Base-by-base conservation (phyloP, 2,113 vertebrate species). In the Brienomyrus longianalis region DNA sequence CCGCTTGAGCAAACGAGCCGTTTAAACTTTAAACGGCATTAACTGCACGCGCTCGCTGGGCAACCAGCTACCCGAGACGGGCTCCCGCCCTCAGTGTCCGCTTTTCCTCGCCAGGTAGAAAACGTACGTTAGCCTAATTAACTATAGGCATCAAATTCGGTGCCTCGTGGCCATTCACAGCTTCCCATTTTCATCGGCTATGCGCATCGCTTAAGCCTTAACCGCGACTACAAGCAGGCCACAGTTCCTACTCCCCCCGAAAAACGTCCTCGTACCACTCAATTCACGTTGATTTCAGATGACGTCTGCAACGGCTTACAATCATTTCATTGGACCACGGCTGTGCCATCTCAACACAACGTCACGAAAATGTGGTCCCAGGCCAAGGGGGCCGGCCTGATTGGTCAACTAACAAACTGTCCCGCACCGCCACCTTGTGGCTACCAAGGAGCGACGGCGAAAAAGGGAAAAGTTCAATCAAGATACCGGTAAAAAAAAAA, bases 391-490 rank as follows among this genome's bases (percentile, higher is more conserved):
- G 48, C 8, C 9, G 4, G 45, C 10, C 10, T 51, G 9, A 86
- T 86, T 86, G 83, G 83, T 27, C 48, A 27, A 27, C 4, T n/a
- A 23, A 23, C 48, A 51, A 5, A n/a, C 48, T 27, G 19, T 52
- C 39, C 35, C 17, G 2, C 54, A 70, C 54, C 45, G 77, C 90
- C 90, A 88, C 80, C 87, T 51, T 1, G 54, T 70, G 90, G 90
- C 51, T 39, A 85, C 43, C 27, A n/a, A 43, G 10, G 23, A 10
- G 59, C 3, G 6, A 48, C 17, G 10, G 83, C n/a, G 45, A 19
- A 48, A 51, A 27, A 4, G 23, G 62, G 51, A 84, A 17, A 83
- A 15, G 2, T 21, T 50, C 21, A n/a, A 83, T 7, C 6, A 70
- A 83, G 56, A 83, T 48, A 86, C 43, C 5, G 48, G 52, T 54